These are phyloP conservation scores for Oceanites oceanicus DNA, from an alignment of 2,113 vertebrate genomes.

Conservation along the genomic window DNA sequence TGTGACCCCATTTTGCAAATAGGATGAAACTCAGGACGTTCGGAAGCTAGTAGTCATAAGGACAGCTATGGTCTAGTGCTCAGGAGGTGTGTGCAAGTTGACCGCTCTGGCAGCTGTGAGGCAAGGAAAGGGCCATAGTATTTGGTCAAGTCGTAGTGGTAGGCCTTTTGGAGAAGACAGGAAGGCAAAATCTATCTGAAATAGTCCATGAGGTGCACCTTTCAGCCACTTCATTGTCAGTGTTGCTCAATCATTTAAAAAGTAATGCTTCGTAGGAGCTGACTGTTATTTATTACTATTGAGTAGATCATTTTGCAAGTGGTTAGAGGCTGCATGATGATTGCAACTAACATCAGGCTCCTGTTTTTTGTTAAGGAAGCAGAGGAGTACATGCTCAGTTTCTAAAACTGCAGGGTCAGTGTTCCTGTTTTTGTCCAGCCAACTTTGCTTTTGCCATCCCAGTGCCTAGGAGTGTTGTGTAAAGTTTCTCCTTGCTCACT, in stretches of 20 bases:
- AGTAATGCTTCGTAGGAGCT: rapidly evolving
- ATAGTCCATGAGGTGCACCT: neutral
- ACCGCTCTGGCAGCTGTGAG: neutral
- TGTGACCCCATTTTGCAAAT: neutral
- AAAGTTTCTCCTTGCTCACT: neutral
- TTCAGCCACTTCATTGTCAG: neutral
- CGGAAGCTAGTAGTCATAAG: neutral
- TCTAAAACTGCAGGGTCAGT: neutral
- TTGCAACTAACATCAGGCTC: neutral
- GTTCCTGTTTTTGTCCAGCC: neutral
- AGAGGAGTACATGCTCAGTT: neutral
- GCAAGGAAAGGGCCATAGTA: neutral
- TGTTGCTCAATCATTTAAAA: neutral
- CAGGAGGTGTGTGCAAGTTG: neutral
- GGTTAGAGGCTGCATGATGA: neutral
- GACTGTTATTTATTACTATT: neutral
- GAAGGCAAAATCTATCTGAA: neutral
- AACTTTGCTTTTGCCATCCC: neutral
- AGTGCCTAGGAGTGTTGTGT: neutral
- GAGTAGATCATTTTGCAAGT: rapidly evolving
- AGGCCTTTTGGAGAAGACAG: neutral
- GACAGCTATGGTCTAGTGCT: neutral
- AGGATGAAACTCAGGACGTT: neutral
- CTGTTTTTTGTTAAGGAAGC: neutral
- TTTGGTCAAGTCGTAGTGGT: neutral